Evolutionary conservation across 2,113 vertebrate genomes (phyloP).

Genomic region (Aepyceros melampus): DNA sequence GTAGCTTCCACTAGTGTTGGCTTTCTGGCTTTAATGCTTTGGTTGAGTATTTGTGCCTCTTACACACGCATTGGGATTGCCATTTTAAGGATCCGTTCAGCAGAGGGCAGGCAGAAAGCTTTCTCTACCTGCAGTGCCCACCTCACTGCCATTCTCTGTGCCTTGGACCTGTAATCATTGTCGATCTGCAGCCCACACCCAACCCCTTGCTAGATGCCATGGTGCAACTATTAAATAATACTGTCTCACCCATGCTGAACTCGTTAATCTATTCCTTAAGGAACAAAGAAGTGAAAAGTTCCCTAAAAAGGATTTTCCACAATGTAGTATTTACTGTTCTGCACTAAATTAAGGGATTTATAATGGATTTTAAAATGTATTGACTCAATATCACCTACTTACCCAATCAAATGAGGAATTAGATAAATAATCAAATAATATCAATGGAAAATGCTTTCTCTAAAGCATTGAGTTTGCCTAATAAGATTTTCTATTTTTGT

Average conservation of each 20-base stretch:
- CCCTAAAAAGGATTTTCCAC: slow-evolving; percentile 19
- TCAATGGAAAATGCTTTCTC: not conserved
- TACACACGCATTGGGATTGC: slow-evolving; percentile 33
- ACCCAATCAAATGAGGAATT: not conserved
- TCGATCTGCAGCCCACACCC: slow-evolving; percentile 44
- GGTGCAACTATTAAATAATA: slow-evolving; percentile 50
- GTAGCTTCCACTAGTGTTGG: slow-evolving; percentile 44
- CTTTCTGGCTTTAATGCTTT: slow-evolving; percentile 32
- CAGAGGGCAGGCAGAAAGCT: slow-evolving; percentile 49
- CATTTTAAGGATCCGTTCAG: slow-evolving; percentile 44
- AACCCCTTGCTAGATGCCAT: slow-evolving; percentile 3
- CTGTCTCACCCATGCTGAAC: slow-evolving; percentile 54
- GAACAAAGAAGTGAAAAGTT: slow-evolving; percentile 44
- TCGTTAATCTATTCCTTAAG: slow-evolving; percentile 45
- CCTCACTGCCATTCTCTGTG: slow-evolving; percentile 55
- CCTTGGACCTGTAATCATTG: slow-evolving; percentile 53
- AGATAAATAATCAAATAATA: not conserved
- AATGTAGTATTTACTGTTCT: not conserved
- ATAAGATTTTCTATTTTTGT: not conserved
- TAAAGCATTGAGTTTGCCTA: not conserved
- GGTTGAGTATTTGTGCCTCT: slow-evolving; percentile 58
- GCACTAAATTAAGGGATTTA: not conserved
- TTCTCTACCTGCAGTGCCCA: slow-evolving; percentile 71
- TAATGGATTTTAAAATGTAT: not conserved
- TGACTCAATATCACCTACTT: not conserved